Base-by-base conservation (phyloP, 1,140 invertebrate genomes). In the Octopus bimaculoides region DNA sequence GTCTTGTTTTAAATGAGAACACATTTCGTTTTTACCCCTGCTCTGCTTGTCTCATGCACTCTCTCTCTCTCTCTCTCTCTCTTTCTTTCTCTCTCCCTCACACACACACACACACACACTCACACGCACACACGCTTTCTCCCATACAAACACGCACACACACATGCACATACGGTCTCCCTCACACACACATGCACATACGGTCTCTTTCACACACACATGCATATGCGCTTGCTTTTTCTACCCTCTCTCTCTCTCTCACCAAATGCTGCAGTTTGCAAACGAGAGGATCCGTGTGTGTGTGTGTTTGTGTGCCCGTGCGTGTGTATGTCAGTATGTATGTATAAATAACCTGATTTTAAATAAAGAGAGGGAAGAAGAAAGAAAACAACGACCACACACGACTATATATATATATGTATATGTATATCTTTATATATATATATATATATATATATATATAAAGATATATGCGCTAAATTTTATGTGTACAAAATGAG, bases 71-170 rank as follows among this genome's bases (percentile, higher is more conserved):
- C 56, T 74, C 66, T 80, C 79, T 80, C 75, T 78, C 75, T 54
- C 53, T 55, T 53, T 79, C 53, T 9, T 14, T 80, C 69, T 80
- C 79, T 77, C 69, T 78, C 75, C 77, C 52, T 78, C 76, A 53
- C 17, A 17, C 17, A 17, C 53, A 53, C 4, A 17, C 54, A 17
- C 54, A 77, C 41, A 6, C 56, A 10, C 52, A 7, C 71, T 3
- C 41, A n/a, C 56, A 3, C 77, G 4, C 53, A n/a, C 26, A 3
- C 4, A 12, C 77, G 7, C 77, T 78, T 7, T 78, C 55, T 26
- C 77, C 26, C 17, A 61, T 52, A 26, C 54, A 20, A 20, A 26
- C 56, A 52, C 4, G 4, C 54, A 12, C 53, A 14, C 52, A 52
- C 52, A 14, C 61, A 5, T 10, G 5, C 66, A 41, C 61, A 9